Evolutionary conservation across 1,140 invertebrate genomes (phyloP).

Genomic region (Hyphantria cunea): DNA sequence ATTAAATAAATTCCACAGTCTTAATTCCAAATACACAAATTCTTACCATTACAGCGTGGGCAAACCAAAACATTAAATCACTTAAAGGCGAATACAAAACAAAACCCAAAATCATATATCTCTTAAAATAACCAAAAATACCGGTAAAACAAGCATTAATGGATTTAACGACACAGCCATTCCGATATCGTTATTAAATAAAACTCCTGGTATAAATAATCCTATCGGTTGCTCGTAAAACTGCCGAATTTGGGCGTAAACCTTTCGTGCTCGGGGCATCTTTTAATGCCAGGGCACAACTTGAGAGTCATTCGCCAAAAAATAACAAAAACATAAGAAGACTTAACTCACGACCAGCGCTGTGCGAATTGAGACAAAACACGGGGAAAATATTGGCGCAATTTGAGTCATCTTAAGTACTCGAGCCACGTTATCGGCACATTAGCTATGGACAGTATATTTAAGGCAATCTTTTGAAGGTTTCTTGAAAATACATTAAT

Average conservation of each 20-base stretch:
- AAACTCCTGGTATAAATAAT: slow-evolving; percentile 62
- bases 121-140: slow-evolving; percentile 37
- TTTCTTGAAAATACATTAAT: too few relatives aligned
- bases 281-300: slow-evolving; percentile 44
- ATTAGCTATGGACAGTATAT: too few relatives aligned
- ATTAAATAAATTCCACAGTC: not conserved
- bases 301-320: slow-evolving; percentile 28
- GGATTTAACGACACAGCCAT: slow-evolving; percentile 48
- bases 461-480: too few relatives aligned
- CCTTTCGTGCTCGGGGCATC: slow-evolving; percentile 38
- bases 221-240: slow-evolving; percentile 60
- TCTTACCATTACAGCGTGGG: slow-evolving; percentile 1
- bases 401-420: too few relatives aligned
- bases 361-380: too few relatives aligned
- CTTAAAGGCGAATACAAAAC: slow-evolving; percentile 18
- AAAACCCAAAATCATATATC: slow-evolving; percentile 26
- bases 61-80: slow-evolving; percentile 25
- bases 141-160: slow-evolving; percentile 42
- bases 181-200: slow-evolving; percentile 65
- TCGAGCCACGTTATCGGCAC: too few relatives aligned
- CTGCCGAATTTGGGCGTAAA: slow-evolving; percentile 47
- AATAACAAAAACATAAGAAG: not conserved
- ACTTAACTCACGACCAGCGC: too few relatives aligned
- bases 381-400: too few relatives aligned
- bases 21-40: slow-evolving; percentile 7